Evolutionary conservation across 1,140 invertebrate species (phyloP).

Genomic region (Leptestheria dahalacensis): DNA sequence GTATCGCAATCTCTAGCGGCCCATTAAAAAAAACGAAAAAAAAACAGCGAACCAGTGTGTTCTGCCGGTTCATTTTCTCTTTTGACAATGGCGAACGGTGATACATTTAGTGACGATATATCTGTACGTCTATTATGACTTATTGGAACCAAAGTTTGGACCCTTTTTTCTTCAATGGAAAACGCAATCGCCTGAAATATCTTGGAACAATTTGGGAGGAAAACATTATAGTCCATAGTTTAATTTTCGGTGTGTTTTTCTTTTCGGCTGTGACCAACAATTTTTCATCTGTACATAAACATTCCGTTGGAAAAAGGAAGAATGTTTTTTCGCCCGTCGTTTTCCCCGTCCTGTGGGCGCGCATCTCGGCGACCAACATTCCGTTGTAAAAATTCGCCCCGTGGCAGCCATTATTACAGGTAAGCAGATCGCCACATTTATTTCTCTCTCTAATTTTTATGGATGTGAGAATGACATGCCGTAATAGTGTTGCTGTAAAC

Average conservation of each 20-base stretch:
- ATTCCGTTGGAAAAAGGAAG: too few relatives aligned
- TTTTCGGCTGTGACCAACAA: too few relatives aligned
- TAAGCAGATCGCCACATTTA: not conserved
- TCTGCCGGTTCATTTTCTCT: not conserved
- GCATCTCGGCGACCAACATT: not conserved
- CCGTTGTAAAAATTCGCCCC: not conserved
- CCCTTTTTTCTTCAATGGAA: not conserved
- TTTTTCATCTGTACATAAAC: too few relatives aligned
- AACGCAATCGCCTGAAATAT: not conserved
- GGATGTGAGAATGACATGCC: not conserved
- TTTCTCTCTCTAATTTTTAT: not conserved
- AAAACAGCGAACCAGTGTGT: too few relatives aligned
- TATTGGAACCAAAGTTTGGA: not conserved
- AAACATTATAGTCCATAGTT: not conserved
- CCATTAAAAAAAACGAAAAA: conserved; percentile 47
- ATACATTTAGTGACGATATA: not conserved
- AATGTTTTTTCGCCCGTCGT: not conserved
- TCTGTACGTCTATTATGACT: too few relatives aligned
- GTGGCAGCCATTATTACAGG: not conserved
- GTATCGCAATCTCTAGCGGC: conserved; percentile 57
- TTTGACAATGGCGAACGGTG: not conserved
- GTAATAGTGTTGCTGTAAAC: not conserved
- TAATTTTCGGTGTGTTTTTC: not conserved
- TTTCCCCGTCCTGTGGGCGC: not conserved
- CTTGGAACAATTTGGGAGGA: not conserved